Conservation (phyloP, 30 jellyfish, hydroid and myxozoan genomes). For the Nemopilema nomurai region DNA sequence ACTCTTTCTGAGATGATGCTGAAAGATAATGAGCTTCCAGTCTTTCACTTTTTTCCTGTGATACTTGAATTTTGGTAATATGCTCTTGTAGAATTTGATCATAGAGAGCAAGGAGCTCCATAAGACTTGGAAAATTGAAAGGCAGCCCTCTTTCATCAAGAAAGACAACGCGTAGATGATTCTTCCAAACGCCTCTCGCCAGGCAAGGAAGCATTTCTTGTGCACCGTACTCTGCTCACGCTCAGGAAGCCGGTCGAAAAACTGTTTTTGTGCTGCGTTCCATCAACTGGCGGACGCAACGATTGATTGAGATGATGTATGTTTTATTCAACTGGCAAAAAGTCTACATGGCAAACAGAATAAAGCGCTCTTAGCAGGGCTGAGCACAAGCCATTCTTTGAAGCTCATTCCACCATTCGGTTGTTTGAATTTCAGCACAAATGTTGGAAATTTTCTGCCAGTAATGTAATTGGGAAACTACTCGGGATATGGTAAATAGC, state of each 20-base stretch:
- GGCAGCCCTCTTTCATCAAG: conserved; percentile 58
- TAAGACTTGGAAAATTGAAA: conserved; percentile 45
- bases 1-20: conserved; percentile 55
- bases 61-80: conserved; percentile 39
- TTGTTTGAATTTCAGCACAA: conserved; percentile 35
- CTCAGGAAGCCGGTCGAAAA: conserved; percentile 55
- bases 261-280: conserved; percentile 46
- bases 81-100: conserved; percentile 67
- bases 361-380: conserved; percentile 49
- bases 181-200: conserved; percentile 51
- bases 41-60: conserved; percentile 54
- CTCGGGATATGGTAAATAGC: too few species aligned
- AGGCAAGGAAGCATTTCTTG: conserved; percentile 50
- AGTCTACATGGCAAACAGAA: conserved; percentile 62
- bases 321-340: conserved; percentile 26
- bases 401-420: conserved; percentile 37
- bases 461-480: too few species aligned
- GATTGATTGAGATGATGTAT: conserved; percentile 43
- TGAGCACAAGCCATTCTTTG: conserved; percentile 45
- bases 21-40: conserved; percentile 67
- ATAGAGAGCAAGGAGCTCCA: conserved; percentile 49
- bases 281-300: conserved; percentile 51
- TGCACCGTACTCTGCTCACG: conserved; percentile 30
- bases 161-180: conserved; percentile 36
- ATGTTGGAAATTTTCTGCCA: conserved; percentile 42